Base-by-base conservation (phyloP, 64 coral and sea anemone genomes). In the Montipora cactus region DNA sequence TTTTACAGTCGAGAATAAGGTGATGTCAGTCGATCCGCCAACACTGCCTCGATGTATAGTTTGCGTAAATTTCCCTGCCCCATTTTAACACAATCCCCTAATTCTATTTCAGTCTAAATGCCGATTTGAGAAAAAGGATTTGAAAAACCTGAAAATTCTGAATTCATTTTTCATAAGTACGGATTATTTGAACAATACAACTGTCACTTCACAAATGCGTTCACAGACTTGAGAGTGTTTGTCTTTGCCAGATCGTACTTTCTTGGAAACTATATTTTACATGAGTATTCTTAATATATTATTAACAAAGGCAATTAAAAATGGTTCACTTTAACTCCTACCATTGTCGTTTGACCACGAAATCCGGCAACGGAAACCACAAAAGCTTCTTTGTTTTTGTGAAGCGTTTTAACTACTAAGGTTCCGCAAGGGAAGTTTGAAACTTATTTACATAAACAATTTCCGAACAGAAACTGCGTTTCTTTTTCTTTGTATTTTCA, bases 351-450 rank as follows among this genome's bases (percentile, higher is more conserved):
- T 64, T 19, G 47, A 86, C 64, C 82, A 23, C 82, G 71, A 71
- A 20, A 37, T 37, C 37, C 2, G 19, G 46, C 61, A 8, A 20
- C 16, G 82, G 66, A 86, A 86, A 86, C 82, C 82, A 86, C 82
- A 59, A 20, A 59, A 71, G 5, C 44, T n/a, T 59, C 50, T 49
- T 86, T 86, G 82, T 72, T 78, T 11, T 37, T 3, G 7, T 45
- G 66, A 71, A 72, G 47, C 82, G 12, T 71, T 49, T 49, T 37
- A 86, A 18, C 37, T 48, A 84, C 53, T 6, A 57, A 57, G 66
- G 82, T 86, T 86, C 82, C 82, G 82, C 49, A 86, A 46, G 82
- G 82, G 82, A 86, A 86, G 66, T 71, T 71, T 71, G 66, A 11
- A 5, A 16, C n/a, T 14, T 69, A 71, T 71, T 50, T 51, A 72